A percentile compares a stretch with the other conserved stretches of the same genome.
These are phyloP conservation scores for Hemicentrotus pulcherrimus DNA, from an alignment of 35 echinoderm and acorn worm species.

Conservation along the genomic window DNA sequence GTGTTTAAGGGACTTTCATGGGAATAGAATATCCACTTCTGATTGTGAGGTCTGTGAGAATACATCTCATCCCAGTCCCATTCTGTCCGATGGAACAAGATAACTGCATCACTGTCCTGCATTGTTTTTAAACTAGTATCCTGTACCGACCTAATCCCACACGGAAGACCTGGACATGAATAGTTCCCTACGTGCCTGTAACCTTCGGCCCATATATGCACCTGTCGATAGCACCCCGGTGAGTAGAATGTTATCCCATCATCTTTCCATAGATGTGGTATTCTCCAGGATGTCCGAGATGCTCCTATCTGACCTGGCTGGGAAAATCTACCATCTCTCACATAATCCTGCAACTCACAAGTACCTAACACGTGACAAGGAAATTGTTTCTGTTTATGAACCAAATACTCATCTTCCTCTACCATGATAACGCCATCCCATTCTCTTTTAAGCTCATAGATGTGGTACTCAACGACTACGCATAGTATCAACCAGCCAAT, in stretches of 20 bases:
- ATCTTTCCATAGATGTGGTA: background rate
- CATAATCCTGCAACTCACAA: background rate
- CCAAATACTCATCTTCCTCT: background rate
- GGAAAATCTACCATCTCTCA: background rate
- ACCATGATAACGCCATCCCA: background rate
- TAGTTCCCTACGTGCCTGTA: background rate
- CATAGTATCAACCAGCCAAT: background rate
- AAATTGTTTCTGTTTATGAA: background rate
- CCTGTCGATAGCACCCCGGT: background rate
- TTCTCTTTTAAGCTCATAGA: background rate
- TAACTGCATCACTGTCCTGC: constrained; percentile 7
- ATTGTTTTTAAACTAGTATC: background rate
- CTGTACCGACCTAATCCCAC: background rate
- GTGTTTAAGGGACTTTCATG: constrained; percentile 33
- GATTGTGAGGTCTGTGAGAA: background rate
- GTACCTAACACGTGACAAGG: background rate
- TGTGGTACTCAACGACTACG: background rate
- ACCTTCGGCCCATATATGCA: constrained; percentile 29
- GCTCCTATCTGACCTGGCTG: background rate
- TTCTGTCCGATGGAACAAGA: background rate
- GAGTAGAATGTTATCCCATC: background rate
- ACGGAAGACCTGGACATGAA: constrained; percentile 23
- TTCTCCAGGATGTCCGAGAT: background rate
- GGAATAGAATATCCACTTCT: constrained; percentile 43
- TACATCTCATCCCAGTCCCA: constrained; percentile 34